These are phyloP conservation scores for Pseudococcus longispinus DNA, from an alignment of 2,888 invertebrate genomes.

Conservation along the genomic window DNA sequence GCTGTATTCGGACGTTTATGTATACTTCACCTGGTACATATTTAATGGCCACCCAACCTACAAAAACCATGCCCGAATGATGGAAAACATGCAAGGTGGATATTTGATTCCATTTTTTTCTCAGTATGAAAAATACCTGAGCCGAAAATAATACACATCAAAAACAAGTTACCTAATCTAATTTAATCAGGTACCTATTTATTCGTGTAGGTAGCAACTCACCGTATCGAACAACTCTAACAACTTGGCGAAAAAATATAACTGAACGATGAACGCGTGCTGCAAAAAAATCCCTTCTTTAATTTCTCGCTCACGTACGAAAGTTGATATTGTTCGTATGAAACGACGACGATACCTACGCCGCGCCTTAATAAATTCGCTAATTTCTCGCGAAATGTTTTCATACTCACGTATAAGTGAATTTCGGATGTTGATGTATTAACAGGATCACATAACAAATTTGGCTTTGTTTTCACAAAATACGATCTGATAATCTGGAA, in stretches of 20 bases:
- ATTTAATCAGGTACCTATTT: too few species aligned
- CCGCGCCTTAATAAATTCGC: background rate
- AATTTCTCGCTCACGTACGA: background rate
- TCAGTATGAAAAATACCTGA: conserved; percentile 67
- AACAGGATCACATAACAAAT: conserved; percentile 55
- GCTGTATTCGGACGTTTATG: background rate
- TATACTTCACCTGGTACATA: conserved; percentile 54
- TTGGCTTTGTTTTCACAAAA: conserved; percentile 48
- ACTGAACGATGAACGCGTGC: conserved; percentile 66
- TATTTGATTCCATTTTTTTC: conserved; percentile 69
- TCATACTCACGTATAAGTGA: conserved; percentile 48
- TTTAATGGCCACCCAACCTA: conserved; percentile 60
- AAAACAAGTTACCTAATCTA: background rate
- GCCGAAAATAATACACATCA: background rate
- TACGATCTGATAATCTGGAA: conserved; percentile 52
- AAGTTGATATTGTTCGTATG: background rate
- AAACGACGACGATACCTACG: background rate
- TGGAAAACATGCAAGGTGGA: conserved; percentile 70
- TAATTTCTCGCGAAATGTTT: conserved; percentile 5
- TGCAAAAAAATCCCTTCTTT: conserved; percentile 58
- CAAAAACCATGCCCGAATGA: conserved; percentile 64
- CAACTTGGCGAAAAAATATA: conserved; percentile 69
- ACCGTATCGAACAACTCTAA: conserved; percentile 71
- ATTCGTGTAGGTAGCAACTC: conserved; percentile 59
- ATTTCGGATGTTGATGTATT: background rate